Conservation (phyloP, 2,797 vertebrate genomes). For the Gouania willdenowi region DNA sequence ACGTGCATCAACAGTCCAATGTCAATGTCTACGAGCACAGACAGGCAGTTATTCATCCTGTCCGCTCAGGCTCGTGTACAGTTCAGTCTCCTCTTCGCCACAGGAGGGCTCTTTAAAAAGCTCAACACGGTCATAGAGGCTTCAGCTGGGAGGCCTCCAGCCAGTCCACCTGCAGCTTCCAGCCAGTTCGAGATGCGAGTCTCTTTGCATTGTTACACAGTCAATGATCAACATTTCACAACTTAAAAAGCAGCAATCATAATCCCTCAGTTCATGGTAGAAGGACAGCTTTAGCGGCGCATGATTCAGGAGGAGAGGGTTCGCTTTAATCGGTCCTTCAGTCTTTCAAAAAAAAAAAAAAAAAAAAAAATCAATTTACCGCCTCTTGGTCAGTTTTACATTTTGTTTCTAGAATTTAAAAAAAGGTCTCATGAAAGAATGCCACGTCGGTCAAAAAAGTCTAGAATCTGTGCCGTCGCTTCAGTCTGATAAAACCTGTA, state of each 20-base stretch:
- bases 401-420: too few relatives aligned
- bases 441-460: too few relatives aligned
- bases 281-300: slow-evolving; percentile 58
- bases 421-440: too few relatives aligned
- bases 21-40: slow-evolving; percentile 2
- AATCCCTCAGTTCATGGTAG: slow-evolving; percentile 57
- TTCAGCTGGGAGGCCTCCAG: slow-evolving; percentile 75
- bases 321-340: slow-evolving; percentile 2
- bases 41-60: slow-evolving; percentile 27
- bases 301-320: slow-evolving; percentile 24
- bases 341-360: slow-evolving; percentile 22
- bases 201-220: slow-evolving; percentile 68
- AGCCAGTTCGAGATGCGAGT: slow-evolving; percentile 31
- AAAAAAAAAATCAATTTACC: slow-evolving; percentile 23
- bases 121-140: slow-evolving; percentile 62
- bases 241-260: slow-evolving; percentile 76
- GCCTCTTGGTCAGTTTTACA: slow-evolving; percentile 1
- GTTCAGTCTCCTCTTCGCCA: not conserved
- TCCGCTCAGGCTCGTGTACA: slow-evolving; percentile 14
- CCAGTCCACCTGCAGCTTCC: slow-evolving; percentile 30
- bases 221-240: slow-evolving; percentile 32
- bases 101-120: slow-evolving; percentile 18
- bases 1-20: slow-evolving; percentile 2
- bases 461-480: too few relatives aligned
- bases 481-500: too few relatives aligned